These are phyloP conservation scores for Paratrypauchen microcephalus DNA, from an alignment of 2,797 vertebrate species.

Conservation along the genomic window DNA sequence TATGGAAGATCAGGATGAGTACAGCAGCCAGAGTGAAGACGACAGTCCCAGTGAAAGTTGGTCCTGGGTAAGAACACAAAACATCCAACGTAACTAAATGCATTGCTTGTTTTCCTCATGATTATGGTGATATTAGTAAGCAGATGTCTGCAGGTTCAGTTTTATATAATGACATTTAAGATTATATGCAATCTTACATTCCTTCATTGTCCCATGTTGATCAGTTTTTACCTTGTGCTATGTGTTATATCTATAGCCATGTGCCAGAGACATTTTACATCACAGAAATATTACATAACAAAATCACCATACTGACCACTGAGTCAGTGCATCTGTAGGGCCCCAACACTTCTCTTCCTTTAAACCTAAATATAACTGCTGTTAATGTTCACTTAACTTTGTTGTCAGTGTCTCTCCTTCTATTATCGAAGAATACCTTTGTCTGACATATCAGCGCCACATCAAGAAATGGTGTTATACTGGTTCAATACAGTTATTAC, in stretches of 20 bases:
- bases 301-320: background rate
- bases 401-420: too few species aligned
- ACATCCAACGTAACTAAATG: background rate
- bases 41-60: constrained; percentile 59
- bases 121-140: background rate
- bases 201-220: background rate
- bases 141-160: background rate
- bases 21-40: constrained; percentile 36
- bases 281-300: constrained; percentile 41
- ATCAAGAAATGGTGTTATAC: background rate
- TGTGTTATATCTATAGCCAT: constrained; percentile 8
- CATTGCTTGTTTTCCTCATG: background rate
- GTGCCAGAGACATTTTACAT: constrained; percentile 29
- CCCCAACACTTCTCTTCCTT: background rate
- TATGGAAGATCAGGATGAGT: constrained; percentile 24
- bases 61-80: constrained; percentile 73
- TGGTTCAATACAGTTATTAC: background rate
- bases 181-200: background rate
- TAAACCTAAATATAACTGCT: background rate
- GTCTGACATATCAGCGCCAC: background rate
- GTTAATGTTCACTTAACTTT: background rate
- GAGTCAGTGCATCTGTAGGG: constrained; percentile 10
- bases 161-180: background rate
- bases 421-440: constrained; percentile 5
- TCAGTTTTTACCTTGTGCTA: background rate